Percentiles rank a stretch among this genome's conserved stretches.
These are phyloP conservation scores for Quadroppia sp. DNA, from an alignment of 2,888 invertebrate species.

Conservation along the genomic window DNA sequence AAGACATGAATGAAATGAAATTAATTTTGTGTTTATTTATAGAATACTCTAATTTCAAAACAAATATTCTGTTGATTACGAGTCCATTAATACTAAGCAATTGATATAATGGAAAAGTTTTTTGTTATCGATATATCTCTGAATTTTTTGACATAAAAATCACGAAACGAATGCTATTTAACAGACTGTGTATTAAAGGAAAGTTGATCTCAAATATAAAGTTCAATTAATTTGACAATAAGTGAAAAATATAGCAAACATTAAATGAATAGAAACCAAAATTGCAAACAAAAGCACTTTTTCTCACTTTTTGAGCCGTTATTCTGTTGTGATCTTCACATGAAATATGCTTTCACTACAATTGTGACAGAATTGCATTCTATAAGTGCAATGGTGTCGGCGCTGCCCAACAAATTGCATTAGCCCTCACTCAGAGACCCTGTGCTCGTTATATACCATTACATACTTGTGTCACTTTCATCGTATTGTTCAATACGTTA, in stretches of 20 bases:
- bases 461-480: slow-evolving; percentile 6
- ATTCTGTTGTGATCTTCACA: background rate
- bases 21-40: too few species aligned
- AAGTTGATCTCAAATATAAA: background rate
- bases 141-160: background rate
- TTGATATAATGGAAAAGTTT: background rate
- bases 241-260: background rate
- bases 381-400: background rate
- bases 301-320: background rate
- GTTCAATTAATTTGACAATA: slow-evolving; percentile 22
- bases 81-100: too few species aligned
- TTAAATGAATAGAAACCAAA: slow-evolving; percentile 11
- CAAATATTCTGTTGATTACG: too few species aligned
- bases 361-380: slow-evolving; percentile 28
- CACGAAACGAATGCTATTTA: background rate
- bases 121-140: background rate
- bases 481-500: slow-evolving; percentile 6
- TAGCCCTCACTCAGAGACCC: slow-evolving; percentile 1
- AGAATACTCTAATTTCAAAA: too few species aligned
- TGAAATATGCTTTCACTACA: slow-evolving; percentile 33
- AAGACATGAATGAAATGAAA: too few species aligned
- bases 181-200: background rate
- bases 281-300: slow-evolving; percentile 16
- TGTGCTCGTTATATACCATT: slow-evolving; percentile 13
- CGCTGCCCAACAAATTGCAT: slow-evolving; percentile 23